Percentiles rank a stretch among this genome's conserved stretches.
These are phyloP conservation scores for Saxidomus purpurata DNA, from an alignment of 1,140 invertebrate genomes.

Conservation along the genomic window DNA sequence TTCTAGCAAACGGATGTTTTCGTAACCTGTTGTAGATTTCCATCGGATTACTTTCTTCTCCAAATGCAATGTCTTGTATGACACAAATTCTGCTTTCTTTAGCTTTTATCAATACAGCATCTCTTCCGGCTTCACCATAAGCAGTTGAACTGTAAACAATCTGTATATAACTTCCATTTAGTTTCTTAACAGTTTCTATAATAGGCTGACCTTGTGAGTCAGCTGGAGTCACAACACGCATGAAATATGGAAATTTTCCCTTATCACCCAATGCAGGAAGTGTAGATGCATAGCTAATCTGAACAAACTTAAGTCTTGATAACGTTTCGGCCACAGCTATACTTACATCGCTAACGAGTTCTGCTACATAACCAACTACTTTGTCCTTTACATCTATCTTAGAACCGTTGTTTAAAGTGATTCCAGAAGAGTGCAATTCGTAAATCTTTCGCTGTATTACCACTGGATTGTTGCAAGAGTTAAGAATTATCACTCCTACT, in stretches of 20 bases:
- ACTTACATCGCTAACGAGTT: constrained; percentile 56
- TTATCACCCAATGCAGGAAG: neutral
- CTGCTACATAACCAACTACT: constrained; percentile 53
- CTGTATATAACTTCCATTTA: constrained; percentile 28
- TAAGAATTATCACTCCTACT: constrained; percentile 43
- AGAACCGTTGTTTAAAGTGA: neutral
- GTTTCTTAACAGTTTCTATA: neutral
- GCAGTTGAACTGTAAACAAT: constrained; percentile 58
- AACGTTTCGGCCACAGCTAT: constrained; percentile 19
- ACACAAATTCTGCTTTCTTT: constrained; percentile 48
- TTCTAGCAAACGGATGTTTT: constrained; percentile 39
- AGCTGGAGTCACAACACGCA: neutral
- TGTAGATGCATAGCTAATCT: constrained; percentile 11
- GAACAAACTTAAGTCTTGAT: neutral
- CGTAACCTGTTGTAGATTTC: constrained; percentile 37
- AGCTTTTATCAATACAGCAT: neutral
- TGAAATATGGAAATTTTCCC: neutral
- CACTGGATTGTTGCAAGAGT: constrained; percentile 61
- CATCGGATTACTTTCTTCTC: constrained; percentile 19
- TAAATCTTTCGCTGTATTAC: constrained; percentile 37
- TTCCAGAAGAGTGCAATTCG: constrained; percentile 19
- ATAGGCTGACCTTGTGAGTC: neutral
- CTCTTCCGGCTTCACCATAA: constrained; percentile 62
- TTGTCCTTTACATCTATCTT: neutral
- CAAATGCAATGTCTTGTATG: constrained; percentile 33